Conservation (phyloP, 2,113 vertebrate genomes). For the Otis tarda region DNA sequence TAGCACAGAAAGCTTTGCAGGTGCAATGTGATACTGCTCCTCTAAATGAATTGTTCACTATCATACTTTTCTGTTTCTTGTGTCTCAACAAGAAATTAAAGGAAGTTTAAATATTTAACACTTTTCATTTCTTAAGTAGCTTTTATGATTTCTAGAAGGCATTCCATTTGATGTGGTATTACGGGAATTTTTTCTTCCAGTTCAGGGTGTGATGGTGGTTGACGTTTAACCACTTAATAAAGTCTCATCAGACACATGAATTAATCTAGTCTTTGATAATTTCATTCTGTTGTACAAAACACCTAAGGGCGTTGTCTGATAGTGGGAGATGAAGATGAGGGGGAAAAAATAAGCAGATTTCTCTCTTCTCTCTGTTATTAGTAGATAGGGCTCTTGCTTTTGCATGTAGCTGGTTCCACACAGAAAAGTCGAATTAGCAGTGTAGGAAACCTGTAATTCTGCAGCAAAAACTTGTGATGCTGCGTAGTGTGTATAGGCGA, state of each 20-base stretch:
- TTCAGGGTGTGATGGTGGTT: slow-evolving; percentile 14
- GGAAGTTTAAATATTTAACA: background rate
- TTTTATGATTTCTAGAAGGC: slow-evolving; percentile 24
- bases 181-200: background rate
- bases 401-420: background rate
- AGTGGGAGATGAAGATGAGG: background rate
- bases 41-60: background rate
- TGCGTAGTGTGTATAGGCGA: background rate
- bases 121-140: background rate
- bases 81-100: slow-evolving; percentile 11
- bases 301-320: background rate
- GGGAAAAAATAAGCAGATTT: background rate
- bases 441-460: background rate
- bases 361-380: background rate
- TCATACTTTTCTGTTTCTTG: background rate
- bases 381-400: background rate
- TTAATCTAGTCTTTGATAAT: slow-evolving; percentile 38
- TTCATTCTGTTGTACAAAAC: background rate
- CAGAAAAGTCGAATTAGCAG: background rate
- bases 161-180: slow-evolving; percentile 50
- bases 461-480: background rate
- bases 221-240: slow-evolving; percentile 48
- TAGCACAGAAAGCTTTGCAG: background rate
- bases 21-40: background rate
- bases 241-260: slow-evolving; percentile 31